Evolutionary conservation across 1,140 invertebrate genomes (phyloP), one percentile per base, ranked within the genome.

Genomic region (Papilio polytes): DNA sequence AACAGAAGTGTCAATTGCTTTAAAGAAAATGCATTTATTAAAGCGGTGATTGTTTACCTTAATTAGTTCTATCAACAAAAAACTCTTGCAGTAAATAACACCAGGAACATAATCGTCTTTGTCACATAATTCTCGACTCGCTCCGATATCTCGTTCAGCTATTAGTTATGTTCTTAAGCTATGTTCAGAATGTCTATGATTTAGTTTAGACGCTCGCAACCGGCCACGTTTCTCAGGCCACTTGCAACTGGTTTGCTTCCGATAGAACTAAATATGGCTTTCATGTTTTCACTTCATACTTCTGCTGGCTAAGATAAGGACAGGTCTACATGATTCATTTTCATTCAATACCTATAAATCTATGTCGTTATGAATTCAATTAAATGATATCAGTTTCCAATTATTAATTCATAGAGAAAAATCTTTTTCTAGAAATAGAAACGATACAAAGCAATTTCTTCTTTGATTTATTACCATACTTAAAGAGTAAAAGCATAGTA

Each of bases 211-310:
- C 85, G 80, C 84, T 84, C 78, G 82, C 85, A 83, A 83, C 83
- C 85, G 83, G 87, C 85, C 86, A 92, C 88, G 77, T 92, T 94
- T 93, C 92, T 93, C 92, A 94, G 90, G 89, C 89, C 88, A 86
- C 88, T 85, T 83, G 84, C 81, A 85, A 93, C 92, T 90, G 86
- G 91, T 92, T 92, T 84, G 84, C 87, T 91, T 90, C 88, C 91
- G 86, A 87, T 85, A 88, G 82, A 78, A 82, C 92, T 91, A 92
- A 90, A 92, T 94, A 94, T 87, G 90, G 92, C 85, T 84, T 83
- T 88, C 85, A 86, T 91, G 92, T 93, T 91, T 92, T 84, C 88
- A 89, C 88, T 87, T 89, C 83, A 87, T 85, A 88, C 86, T 89
- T 88, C 85, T 82, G 48, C 48, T 53, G 59, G 31, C 63, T 81